Conservation (phyloP, 2,113 vertebrate species). For the Rhineura floridana region DNA sequence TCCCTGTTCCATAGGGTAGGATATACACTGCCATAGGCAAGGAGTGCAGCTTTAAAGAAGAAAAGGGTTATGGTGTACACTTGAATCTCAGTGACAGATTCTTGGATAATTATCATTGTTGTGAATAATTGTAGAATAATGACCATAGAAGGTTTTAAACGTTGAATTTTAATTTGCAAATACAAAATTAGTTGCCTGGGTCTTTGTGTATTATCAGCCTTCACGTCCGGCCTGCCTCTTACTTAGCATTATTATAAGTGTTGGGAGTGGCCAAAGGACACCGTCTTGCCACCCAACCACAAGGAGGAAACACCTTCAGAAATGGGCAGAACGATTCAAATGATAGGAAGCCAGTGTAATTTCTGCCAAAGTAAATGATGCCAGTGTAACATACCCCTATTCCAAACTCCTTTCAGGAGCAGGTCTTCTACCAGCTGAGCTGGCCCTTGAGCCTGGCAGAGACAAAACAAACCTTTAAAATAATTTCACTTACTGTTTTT, state of each 20-base stretch:
- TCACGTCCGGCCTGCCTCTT: neutral
- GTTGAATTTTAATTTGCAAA: neutral
- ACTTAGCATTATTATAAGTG: neutral
- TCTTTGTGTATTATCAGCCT: neutral
- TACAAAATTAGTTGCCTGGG: neutral
- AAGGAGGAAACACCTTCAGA: neutral
- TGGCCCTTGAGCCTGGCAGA: too few species aligned
- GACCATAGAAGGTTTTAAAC: neutral
- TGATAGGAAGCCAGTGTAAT: too few species aligned
- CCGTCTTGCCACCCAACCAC: neutral
- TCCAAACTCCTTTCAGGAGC: too few species aligned
- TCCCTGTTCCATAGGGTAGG: neutral
- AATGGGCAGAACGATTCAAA: too few species aligned
- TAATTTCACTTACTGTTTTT: too few species aligned
- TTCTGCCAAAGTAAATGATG: too few species aligned
- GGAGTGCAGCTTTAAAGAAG: neutral
- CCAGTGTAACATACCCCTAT: too few species aligned
- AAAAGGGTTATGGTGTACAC: neutral
- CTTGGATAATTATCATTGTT: neutral
- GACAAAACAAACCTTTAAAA: too few species aligned
- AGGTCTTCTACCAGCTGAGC: too few species aligned
- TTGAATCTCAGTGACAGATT: neutral
- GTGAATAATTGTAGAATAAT: neutral
- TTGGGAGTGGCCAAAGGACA: neutral
- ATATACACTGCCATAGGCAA: neutral